phyloP scores from a whole-genome alignment of 2,888 invertebrate species.

The Agrotis ipsilon region DNA sequence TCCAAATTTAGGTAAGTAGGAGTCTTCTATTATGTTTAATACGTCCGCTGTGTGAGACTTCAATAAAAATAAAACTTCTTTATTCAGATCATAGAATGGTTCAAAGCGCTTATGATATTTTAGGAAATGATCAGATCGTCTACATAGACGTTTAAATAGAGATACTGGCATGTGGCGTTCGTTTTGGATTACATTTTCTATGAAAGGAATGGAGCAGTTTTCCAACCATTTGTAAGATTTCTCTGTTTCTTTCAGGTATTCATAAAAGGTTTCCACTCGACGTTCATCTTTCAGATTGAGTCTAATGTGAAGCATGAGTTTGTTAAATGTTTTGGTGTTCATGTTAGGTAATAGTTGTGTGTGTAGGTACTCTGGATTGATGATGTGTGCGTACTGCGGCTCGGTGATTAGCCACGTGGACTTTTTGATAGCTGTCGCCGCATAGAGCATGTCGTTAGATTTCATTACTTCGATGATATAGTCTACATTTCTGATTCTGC shows the following conservation, averaged over 20 bases:
- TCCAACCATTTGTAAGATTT: constrained; percentile 80
- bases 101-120: constrained; percentile 55
- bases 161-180: constrained; percentile 55
- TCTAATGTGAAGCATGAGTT: constrained; percentile 78
- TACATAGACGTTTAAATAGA: constrained; percentile 73
- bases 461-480: constrained; percentile 77
- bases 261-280: constrained; percentile 80
- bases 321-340: constrained; percentile 77
- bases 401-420: constrained; percentile 81
- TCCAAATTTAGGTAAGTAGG: constrained; percentile 63
- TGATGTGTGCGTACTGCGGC: constrained; percentile 75
- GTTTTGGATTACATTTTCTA: constrained; percentile 69
- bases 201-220: constrained; percentile 76
- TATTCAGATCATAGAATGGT: not conserved
- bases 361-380: constrained; percentile 80
- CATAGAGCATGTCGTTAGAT: constrained; percentile 79
- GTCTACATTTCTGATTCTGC: constrained; percentile 72
- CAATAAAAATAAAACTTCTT: constrained; percentile 62
- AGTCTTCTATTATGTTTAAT: constrained; percentile 71
- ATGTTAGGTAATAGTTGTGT: constrained; percentile 76
- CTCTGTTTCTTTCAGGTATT: constrained; percentile 71
- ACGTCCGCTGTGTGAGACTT: constrained; percentile 69
- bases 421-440: constrained; percentile 79
- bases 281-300: constrained; percentile 76
- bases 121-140: constrained; percentile 72